Evolutionary conservation across 2,797 vertebrate species (phyloP).

Genomic region (Syncerus caffer): DNA sequence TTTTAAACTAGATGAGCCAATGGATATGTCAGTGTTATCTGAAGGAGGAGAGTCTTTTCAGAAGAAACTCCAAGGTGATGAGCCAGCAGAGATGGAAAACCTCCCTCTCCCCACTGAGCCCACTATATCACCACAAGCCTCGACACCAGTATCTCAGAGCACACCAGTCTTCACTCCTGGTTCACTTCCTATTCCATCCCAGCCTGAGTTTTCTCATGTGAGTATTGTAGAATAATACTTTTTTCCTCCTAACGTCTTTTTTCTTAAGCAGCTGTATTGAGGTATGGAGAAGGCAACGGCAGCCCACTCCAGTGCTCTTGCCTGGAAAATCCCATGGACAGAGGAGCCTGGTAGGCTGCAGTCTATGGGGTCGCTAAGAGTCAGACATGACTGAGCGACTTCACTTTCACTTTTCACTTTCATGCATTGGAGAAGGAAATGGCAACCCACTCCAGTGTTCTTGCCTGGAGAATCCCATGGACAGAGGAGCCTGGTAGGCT

Average conservation of each 20-base stretch:
- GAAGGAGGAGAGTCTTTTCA: constrained; percentile 69
- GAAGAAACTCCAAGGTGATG: constrained; percentile 72
- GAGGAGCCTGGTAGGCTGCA: too few relatives aligned
- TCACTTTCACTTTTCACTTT: too few relatives aligned
- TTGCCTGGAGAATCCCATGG: too few relatives aligned
- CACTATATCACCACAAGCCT: constrained; percentile 81
- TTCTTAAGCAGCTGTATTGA: neutral
- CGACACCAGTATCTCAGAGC: constrained; percentile 89
- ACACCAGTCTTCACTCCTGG: constrained; percentile 84
- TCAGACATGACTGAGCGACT: too few relatives aligned
- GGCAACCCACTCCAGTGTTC: too few relatives aligned
- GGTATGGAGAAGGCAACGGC: too few relatives aligned
- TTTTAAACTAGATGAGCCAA: constrained; percentile 82
- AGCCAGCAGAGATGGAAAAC: constrained; percentile 78
- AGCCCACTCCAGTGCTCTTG: too few relatives aligned
- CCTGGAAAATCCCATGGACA: too few relatives aligned
- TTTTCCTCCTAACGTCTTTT: neutral
- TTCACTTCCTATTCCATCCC: constrained; percentile 88
- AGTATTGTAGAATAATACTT: constrained; percentile 56
- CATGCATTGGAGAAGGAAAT: too few relatives aligned
- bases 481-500: too few relatives aligned
- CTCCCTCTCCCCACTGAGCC: constrained; percentile 38
- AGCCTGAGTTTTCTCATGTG: constrained; percentile 96
- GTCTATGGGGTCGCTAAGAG: too few relatives aligned
- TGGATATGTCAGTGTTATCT: constrained; percentile 84